phyloP scores from a whole-genome alignment of 2,888 invertebrate species.

The Pristionchus fissidentatus region DNA sequence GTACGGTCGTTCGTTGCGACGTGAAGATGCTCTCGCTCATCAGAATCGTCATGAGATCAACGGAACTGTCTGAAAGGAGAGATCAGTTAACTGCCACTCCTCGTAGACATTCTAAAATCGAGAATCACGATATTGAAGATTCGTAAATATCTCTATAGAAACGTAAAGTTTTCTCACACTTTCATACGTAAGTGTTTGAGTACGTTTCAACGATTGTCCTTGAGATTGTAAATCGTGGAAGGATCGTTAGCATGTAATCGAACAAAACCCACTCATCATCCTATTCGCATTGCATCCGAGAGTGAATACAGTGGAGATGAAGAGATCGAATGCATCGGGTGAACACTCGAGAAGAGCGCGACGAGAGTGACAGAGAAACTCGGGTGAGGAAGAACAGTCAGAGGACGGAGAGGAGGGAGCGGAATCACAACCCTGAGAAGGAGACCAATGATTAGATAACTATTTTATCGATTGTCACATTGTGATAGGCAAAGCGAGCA shows the following conservation, averaged over 20 bases:
- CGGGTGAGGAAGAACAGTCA: conserved; percentile 40
- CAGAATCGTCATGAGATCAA: conserved; percentile 37
- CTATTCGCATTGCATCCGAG: conserved; percentile 32
- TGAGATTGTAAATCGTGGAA: background rate
- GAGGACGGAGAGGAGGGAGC: background rate
- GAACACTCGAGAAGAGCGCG: conserved; percentile 39
- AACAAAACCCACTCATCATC: background rate
- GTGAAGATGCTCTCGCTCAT: conserved; percentile 32
- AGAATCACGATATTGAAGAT: background rate
- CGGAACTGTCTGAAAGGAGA: background rate
- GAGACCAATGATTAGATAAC: conserved; percentile 9
- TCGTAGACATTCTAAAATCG: background rate
- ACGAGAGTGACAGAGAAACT: conserved; percentile 29
- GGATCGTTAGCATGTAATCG: too few species aligned
- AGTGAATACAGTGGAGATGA: conserved; percentile 40
- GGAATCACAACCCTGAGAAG: conserved; percentile 24
- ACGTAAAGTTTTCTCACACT: too few species aligned
- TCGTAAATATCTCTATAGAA: background rate
- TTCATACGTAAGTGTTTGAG: background rate
- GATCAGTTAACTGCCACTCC: too few species aligned
- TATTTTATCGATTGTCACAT: background rate
- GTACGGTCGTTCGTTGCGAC: conserved; percentile 7
- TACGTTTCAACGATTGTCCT: background rate
- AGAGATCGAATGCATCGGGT: conserved; percentile 48
- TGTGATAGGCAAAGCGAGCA: background rate